Percentiles rank a stretch among this genome's conserved stretches.
These are phyloP conservation scores for Poeciliopsis infans DNA, from an alignment of 2,797 vertebrate species.

Conservation along the genomic window DNA sequence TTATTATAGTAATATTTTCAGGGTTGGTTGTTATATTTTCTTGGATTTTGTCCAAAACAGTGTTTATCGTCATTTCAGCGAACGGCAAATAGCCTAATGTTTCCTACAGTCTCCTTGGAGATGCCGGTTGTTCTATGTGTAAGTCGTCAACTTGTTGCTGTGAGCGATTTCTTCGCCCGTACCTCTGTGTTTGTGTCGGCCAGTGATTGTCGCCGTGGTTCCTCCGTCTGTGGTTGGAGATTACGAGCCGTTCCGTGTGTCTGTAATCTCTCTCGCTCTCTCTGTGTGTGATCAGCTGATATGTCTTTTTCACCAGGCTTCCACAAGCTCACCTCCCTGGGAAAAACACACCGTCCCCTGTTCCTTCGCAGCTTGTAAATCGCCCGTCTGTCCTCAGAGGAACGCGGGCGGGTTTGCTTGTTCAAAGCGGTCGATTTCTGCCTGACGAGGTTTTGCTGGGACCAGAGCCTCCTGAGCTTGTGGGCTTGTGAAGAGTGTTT, in stretches of 20 bases:
- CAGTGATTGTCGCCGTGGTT: slow-evolving; percentile 56
- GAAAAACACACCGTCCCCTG: not conserved
- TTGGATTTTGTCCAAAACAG: slow-evolving; percentile 2
- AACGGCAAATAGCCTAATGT: not conserved
- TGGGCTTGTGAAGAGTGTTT: slow-evolving; percentile 74
- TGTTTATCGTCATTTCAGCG: slow-evolving; percentile 44
- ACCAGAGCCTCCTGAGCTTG: slow-evolving; percentile 56
- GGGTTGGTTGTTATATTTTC: not conserved
- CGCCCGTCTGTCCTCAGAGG: slow-evolving; percentile 38
- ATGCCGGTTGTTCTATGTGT: slow-evolving; percentile 43
- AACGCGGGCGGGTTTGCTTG: slow-evolving; percentile 27
- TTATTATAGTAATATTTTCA: not conserved
- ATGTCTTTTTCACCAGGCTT: slow-evolving; percentile 46
- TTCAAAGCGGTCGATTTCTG: slow-evolving; percentile 31
- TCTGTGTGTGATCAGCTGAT: slow-evolving; percentile 49
- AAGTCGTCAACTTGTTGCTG: slow-evolving; percentile 46
- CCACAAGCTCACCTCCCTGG: slow-evolving; percentile 62
- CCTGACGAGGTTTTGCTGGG: slow-evolving; percentile 17
- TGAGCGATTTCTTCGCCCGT: slow-evolving; percentile 48
- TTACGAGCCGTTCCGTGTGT: slow-evolving; percentile 54
- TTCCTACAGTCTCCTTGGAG: slow-evolving; percentile 32
- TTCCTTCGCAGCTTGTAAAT: slow-evolving; percentile 51
- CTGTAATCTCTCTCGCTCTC: slow-evolving; percentile 30
- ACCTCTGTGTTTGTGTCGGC: slow-evolving; percentile 55
- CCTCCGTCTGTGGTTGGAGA: slow-evolving; percentile 61